Evolutionary conservation across 2,888 invertebrate species (phyloP).

Genomic region (Chymomyza procnemis): DNA sequence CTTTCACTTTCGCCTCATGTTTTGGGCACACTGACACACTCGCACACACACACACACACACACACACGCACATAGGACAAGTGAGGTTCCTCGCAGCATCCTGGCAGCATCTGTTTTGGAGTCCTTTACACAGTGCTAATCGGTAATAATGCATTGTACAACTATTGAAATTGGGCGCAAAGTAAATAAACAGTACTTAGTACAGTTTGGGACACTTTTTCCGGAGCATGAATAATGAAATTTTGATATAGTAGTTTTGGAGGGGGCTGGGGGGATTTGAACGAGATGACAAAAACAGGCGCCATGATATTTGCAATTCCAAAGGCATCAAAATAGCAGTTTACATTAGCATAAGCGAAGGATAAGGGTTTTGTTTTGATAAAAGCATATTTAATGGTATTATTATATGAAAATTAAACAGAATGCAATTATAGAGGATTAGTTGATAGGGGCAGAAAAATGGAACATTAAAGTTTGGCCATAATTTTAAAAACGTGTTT

Average conservation of each 20-base stretch:
- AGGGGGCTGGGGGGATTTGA: neutral
- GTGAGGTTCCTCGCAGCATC: slow-evolving; percentile 11
- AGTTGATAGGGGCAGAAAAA: no score
- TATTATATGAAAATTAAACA: no score
- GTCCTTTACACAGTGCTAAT: slow-evolving; percentile 60
- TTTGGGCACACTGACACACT: neutral
- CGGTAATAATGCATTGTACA: slow-evolving; percentile 62
- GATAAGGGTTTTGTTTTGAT: neutral
- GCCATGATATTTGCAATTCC: neutral
- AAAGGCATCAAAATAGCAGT: neutral
- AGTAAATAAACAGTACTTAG: slow-evolving; percentile 39
- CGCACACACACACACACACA: slow-evolving; percentile 6
- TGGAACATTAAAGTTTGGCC: no score
- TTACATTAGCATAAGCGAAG: neutral
- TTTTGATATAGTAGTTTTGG: neutral
- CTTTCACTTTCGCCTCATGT: slow-evolving; percentile 38
- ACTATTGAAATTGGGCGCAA: slow-evolving; percentile 54
- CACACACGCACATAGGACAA: slow-evolving; percentile 18
- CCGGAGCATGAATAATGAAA: neutral
- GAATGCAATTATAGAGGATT: no score
- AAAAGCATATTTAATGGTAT: neutral
- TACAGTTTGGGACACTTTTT: neutral
- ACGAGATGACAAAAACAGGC: neutral
- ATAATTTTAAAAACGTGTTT: no score
- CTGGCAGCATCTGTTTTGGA: slow-evolving; percentile 58